Base-by-base conservation (phyloP, 1,140 invertebrate genomes). In the Schlechtendalia chinensis region DNA sequence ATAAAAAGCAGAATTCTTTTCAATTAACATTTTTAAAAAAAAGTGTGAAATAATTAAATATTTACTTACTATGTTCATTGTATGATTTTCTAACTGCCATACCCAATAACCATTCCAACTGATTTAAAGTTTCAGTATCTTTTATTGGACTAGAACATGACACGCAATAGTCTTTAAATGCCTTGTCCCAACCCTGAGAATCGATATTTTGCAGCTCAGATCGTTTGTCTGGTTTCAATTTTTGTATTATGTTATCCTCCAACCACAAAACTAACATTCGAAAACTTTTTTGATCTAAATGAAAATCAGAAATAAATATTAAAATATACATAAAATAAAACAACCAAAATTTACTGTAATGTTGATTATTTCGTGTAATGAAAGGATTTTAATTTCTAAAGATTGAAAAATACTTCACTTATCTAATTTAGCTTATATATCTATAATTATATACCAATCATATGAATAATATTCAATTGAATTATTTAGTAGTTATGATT, bases 101-200 rank as follows among this genome's bases (percentile, higher is more conserved):
- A 1, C 75, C 75, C 45, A 79, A 63, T 29, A 79, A 29, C 75
- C 75, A 79, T n/a, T 79, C 75, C 16, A 79, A 47, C n/a, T 63
- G 58, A 29, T 79, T 39, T 14, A 45, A 4, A 12, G 16, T 1
- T 50, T 63, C 29, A 2, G 29, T 47, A 61, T 32, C 50, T 59
- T 47, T 63, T 24, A 79, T 79, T 47, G 75, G 75, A 61, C 58
- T 63, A 12, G 75, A 79, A 63, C 17, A n/a, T 5, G 39, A 63
- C 12, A 14, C 29, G 61, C 75, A 79, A 27, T 79, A 79, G n/a
- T 61, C 29, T 63, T 63, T 79, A 12, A 63, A 79, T 50, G 58
- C 32, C 27, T 14, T n/a, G 8, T 79, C 39, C 75, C 75, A 79
- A 24, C 39, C 29, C 19, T 39, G 14, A 63, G 58, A 79, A 63